These are phyloP conservation scores for Nycteola revayana DNA, from an alignment of 2,888 invertebrate genomes.

Conservation along the genomic window DNA sequence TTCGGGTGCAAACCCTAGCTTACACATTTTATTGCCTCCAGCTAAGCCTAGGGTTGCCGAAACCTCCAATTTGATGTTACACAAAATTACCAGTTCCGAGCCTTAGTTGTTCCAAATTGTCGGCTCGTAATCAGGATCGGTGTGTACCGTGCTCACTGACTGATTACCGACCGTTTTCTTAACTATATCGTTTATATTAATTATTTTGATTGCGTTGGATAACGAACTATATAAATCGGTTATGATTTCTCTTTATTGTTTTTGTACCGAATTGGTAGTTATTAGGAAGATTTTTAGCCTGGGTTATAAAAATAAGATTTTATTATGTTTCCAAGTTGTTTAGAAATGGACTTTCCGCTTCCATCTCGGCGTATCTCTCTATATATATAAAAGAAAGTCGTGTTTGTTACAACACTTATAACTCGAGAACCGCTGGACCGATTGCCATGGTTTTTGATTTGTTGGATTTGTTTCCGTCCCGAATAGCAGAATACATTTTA, in stretches of 20 bases:
- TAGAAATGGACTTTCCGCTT: too few species aligned
- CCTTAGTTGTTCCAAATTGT: conserved; percentile 34
- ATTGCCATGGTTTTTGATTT: too few species aligned
- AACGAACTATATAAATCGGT: conserved; percentile 37
- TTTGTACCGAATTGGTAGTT: conserved; percentile 8
- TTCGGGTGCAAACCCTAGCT: too few species aligned
- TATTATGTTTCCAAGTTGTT: too few species aligned
- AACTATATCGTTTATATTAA: conserved; percentile 50
- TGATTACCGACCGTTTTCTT: conserved; percentile 45
- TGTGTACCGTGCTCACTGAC: conserved; percentile 20
- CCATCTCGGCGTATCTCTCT: too few species aligned
- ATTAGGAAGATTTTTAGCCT: too few species aligned
- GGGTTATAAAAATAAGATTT: too few species aligned
- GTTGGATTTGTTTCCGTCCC: too few species aligned
- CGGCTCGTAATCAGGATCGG: conserved; percentile 33
- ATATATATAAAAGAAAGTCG: too few species aligned
- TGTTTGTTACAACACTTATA: too few species aligned
- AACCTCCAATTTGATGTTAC: conserved; percentile 25
- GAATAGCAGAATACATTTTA: too few species aligned
- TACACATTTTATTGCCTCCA: conserved; percentile 7
- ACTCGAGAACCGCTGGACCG: too few species aligned
- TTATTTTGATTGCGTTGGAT: conserved; percentile 39
- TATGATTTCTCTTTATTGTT: conserved; percentile 26
- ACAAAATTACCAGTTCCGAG: conserved; percentile 27
- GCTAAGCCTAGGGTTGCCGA: conserved; percentile 19